phyloP scores from a whole-genome alignment of 1,140 invertebrate genomes.

The Solenopsis fugax region DNA sequence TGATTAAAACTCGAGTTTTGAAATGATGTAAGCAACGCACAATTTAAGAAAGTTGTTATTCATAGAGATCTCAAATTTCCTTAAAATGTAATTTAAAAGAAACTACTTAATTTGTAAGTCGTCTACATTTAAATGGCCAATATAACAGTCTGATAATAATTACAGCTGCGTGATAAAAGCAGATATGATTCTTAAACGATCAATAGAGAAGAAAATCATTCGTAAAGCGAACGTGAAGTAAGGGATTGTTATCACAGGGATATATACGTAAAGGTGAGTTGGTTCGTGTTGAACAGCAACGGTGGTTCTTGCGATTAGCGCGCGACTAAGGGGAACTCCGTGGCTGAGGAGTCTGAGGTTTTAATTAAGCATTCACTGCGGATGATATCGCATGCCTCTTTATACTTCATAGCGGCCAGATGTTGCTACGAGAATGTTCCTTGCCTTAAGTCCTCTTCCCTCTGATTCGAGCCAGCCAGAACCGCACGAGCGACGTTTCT shows the following conservation, averaged over 20 bases:
- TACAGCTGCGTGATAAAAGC: neutral
- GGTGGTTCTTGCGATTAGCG: conserved; percentile 83
- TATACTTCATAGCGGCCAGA: conserved; percentile 86
- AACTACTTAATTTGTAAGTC: neutral
- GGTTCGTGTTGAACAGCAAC: conserved; percentile 78
- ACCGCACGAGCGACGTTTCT: conserved; percentile 73
- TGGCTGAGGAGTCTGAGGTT: conserved; percentile 84
- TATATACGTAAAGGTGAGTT: conserved; percentile 56
- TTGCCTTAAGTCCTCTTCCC: conserved; percentile 73
- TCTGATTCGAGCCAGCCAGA: conserved; percentile 54
- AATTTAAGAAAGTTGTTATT: neutral
- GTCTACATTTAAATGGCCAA: neutral
- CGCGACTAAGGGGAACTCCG: conserved; percentile 76
- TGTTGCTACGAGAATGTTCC: conserved; percentile 82
- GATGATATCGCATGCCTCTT: conserved; percentile 86
- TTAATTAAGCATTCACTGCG: conserved; percentile 87
- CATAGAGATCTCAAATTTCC: neutral
- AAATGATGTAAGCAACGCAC: neutral
- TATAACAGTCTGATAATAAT: neutral
- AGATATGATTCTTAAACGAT: conserved; percentile 15
- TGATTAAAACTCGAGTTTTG: neutral
- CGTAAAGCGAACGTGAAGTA: conserved; percentile 7
- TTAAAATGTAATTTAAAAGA: neutral
- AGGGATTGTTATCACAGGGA: conserved; percentile 41
- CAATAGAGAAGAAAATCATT: conserved; percentile 28